Conservation (phyloP, 2,113 vertebrate genomes). For the Excalfactoria chinensis region DNA sequence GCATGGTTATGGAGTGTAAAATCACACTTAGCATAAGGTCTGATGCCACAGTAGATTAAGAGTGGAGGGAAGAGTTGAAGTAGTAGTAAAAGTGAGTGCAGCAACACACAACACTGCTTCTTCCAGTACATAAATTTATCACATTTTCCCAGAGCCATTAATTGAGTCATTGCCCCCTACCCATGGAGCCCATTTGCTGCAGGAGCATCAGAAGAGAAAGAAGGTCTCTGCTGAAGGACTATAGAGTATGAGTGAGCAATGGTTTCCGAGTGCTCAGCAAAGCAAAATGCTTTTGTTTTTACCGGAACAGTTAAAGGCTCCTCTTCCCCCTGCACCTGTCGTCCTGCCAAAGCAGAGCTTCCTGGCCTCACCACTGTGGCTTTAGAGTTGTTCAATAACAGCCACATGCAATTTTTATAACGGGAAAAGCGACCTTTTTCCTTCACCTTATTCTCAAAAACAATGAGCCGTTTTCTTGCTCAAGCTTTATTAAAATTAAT, state of each 20-base stretch:
- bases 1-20: background rate
- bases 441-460: slow-evolving; percentile 21
- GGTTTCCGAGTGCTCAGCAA: background rate
- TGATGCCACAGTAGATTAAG: slow-evolving; percentile 22
- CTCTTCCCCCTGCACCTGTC: background rate
- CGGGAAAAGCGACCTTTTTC: background rate
- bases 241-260: background rate
- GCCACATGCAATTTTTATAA: slow-evolving; percentile 12
- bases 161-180: background rate
- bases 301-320: background rate
- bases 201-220: slow-evolving; percentile 1
- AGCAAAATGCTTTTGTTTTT: slow-evolving; percentile 16
- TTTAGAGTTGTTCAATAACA: background rate
- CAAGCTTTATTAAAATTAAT: slow-evolving; percentile 11
- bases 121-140: slow-evolving; percentile 27
- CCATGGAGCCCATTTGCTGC: background rate
- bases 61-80: slow-evolving; percentile 4
- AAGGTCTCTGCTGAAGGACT: background rate
- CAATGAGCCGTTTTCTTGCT: background rate
- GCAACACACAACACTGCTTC: background rate
- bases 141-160: background rate
- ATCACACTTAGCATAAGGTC: background rate
- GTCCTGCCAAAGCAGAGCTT: slow-evolving; percentile 25
- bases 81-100: slow-evolving; percentile 15
- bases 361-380: background rate